Percentiles rank a stretch among this genome's conserved stretches.
Conservation (phyloP, 1,140 invertebrate species). For the Fopius arisanus region DNA sequence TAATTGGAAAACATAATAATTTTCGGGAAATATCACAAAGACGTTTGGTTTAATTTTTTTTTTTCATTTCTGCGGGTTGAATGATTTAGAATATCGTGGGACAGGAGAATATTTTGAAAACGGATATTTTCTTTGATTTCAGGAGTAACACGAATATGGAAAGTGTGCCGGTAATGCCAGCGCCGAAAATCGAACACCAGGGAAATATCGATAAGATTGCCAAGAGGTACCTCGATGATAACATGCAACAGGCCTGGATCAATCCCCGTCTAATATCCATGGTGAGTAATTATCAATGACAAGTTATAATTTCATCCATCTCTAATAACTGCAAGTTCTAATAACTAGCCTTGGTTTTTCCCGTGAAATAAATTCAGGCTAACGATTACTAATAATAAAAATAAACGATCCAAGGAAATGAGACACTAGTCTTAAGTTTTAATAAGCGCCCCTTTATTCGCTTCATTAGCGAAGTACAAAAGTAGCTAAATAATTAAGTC, state of each 20-base stretch:
- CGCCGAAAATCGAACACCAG: conserved; percentile 52
- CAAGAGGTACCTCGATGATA: conserved; percentile 65
- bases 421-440: conserved; percentile 37
- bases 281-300: conserved; percentile 53
- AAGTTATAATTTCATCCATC: not conserved
- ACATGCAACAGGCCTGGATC: conserved; percentile 70
- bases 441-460: conserved; percentile 56
- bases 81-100: no score
- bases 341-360: not conserved
- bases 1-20: no score
- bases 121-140: conserved; percentile 42
- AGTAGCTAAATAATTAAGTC: conserved; percentile 63
- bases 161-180: conserved; percentile 39
- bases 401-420: conserved; percentile 7
- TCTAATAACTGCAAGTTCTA: not conserved
- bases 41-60: no score
- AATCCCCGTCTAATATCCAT: conserved; percentile 69
- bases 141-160: conserved; percentile 56
- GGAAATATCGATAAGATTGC: conserved; percentile 57
- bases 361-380: not conserved
- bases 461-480: conserved; percentile 60
- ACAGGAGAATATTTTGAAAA: no score
- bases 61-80: no score
- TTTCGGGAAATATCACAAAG: no score
- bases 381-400: not conserved